A percentile compares a stretch with the other conserved stretches of the same genome.
phyloP scores from a whole-genome alignment of 2,113 vertebrate genomes.

The Thinocorus orbignyianus region DNA sequence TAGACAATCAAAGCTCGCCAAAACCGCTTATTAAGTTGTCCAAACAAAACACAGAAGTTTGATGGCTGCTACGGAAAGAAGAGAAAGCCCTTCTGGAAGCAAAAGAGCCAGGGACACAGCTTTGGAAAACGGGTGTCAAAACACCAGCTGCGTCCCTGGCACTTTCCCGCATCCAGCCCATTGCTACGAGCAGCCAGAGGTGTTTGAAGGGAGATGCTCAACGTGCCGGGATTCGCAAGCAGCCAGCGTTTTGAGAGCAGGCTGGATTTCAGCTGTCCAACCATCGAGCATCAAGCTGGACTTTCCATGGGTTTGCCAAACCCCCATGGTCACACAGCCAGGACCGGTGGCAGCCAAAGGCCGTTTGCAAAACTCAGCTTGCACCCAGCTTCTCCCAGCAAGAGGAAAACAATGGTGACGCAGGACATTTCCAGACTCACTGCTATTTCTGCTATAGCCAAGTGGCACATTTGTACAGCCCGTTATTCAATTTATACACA shows the following conservation, averaged over 20 bases:
- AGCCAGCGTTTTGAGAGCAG: neutral
- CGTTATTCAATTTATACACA: slow-evolving; percentile 7
- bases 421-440: neutral
- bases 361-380: neutral
- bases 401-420: neutral
- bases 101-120: neutral
- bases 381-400: neutral
- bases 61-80: neutral
- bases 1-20: neutral
- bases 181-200: neutral
- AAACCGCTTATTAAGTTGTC: no score
- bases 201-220: neutral
- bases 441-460: neutral
- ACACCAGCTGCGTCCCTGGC: neutral
- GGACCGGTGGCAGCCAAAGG: neutral
- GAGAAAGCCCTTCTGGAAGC: neutral
- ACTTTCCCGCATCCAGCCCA: accelerated
- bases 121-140: neutral
- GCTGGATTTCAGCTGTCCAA: neutral
- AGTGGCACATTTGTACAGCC: slow-evolving; percentile 18
- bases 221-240: accelerated
- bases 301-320: neutral
- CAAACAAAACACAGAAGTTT: neutral
- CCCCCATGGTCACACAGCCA: neutral
- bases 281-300: neutral